A percentile compares a stretch with the other conserved stretches of the same genome.
Evolutionary conservation across 2,797 vertebrate species (phyloP).

Genomic region (Leptoclinus maculatus): DNA sequence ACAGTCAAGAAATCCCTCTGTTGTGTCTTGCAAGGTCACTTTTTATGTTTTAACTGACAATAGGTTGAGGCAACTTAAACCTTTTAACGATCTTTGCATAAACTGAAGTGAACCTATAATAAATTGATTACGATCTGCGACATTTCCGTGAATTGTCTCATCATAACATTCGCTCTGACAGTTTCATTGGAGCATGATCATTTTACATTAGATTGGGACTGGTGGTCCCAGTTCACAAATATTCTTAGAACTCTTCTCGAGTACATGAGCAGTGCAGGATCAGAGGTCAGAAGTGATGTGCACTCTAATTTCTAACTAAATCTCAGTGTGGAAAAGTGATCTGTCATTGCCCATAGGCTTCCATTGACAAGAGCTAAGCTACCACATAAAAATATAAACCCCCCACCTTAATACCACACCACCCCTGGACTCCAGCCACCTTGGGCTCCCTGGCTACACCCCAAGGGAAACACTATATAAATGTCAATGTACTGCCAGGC

Average conservation of each 20-base stretch:
- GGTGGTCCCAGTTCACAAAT: slow-evolving; percentile 49
- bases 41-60: neutral
- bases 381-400: slow-evolving; percentile 48
- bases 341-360: slow-evolving; percentile 68
- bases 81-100: slow-evolving; percentile 27
- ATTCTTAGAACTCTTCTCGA: slow-evolving; percentile 50
- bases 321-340: slow-evolving; percentile 76
- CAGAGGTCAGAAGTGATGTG: slow-evolving; percentile 75
- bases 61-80: neutral
- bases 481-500: slow-evolving; percentile 64
- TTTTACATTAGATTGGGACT: slow-evolving; percentile 36
- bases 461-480: slow-evolving; percentile 71
- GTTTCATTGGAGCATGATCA: slow-evolving; percentile 47
- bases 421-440: slow-evolving; percentile 47
- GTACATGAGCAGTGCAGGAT: slow-evolving; percentile 39
- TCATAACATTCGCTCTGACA: slow-evolving; percentile 27
- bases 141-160: slow-evolving; percentile 35
- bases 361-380: slow-evolving; percentile 63
- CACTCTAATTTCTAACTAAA: slow-evolving; percentile 78
- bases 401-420: slow-evolving; percentile 39
- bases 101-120: slow-evolving; percentile 12
- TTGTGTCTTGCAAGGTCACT: neutral
- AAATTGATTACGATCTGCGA: slow-evolving; percentile 19
- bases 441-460: slow-evolving; percentile 58
- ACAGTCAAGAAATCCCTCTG: neutral